Percentiles rank a stretch among this genome's conserved stretches.
phyloP scores from a whole-genome alignment of 2,888 invertebrate species.

The Sarcophaga rosellei region DNA sequence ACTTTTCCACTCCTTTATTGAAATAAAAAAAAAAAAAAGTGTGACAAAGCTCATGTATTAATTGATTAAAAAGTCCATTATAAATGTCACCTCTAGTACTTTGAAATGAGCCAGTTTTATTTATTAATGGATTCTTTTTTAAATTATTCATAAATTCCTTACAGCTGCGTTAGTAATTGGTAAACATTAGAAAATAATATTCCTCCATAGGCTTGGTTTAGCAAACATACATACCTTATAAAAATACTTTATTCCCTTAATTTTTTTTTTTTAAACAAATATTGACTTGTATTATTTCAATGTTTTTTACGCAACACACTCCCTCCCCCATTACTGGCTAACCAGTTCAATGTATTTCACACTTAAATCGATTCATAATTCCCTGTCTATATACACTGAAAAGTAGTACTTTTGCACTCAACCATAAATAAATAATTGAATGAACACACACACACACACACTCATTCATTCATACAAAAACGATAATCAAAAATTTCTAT shows the following conservation, averaged over 20 bases:
- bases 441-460: constrained; percentile 3
- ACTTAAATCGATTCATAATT: constrained; percentile 1
- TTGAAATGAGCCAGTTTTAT: background rate
- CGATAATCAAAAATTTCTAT: too few species aligned
- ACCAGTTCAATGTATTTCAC: background rate
- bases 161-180: background rate
- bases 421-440: constrained; percentile 50
- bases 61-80: too few species aligned
- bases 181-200: background rate
- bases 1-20: background rate
- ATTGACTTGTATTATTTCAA: constrained; percentile 17
- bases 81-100: too few species aligned
- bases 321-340: background rate
- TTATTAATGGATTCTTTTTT: background rate
- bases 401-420: constrained; percentile 21
- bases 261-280: background rate
- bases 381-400: background rate
- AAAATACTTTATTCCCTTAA: constrained; percentile 1
- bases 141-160: constrained; percentile 14
- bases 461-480: background rate
- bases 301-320: too few species aligned
- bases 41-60: background rate
- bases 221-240: constrained; percentile 7
- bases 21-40: background rate
- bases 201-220: background rate